Evolutionary conservation across 2,797 vertebrate species (phyloP).

Genomic region (Sphenodon punctatus): DNA sequence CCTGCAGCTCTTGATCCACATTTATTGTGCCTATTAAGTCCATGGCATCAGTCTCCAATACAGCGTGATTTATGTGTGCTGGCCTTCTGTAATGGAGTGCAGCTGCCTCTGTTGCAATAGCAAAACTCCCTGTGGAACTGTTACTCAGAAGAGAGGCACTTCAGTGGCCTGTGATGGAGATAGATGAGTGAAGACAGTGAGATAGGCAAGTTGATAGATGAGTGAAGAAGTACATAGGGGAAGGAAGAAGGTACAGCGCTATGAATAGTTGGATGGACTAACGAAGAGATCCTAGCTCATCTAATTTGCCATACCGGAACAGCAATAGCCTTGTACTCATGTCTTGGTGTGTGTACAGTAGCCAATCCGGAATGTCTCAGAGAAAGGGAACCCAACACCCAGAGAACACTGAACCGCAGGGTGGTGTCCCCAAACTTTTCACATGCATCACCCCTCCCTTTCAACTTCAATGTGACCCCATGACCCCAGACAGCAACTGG

Average conservation of each 20-base stretch:
- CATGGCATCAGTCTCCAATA: not conserved
- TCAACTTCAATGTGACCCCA: no score
- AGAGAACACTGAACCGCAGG: no score
- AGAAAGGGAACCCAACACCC: not conserved
- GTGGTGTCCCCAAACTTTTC: no score
- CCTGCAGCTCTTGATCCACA: accelerated
- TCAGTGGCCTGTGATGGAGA: not conserved
- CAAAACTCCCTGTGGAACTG: not conserved
- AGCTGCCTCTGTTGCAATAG: not conserved
- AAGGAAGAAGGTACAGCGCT: not conserved
- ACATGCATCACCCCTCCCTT: no score
- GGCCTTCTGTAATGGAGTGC: not conserved
- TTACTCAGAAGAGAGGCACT: not conserved
- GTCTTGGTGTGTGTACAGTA: not conserved
- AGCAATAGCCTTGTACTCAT: not conserved
- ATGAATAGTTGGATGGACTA: not conserved
- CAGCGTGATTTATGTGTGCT: not conserved
- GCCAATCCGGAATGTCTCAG: not conserved
- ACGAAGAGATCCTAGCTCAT: not conserved
- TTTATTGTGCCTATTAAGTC: accelerated
- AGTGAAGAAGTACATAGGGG: not conserved
- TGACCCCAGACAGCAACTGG: no score
- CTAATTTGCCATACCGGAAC: not conserved
- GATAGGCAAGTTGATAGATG: not conserved
- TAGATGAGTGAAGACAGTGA: not conserved